Percentiles rank a stretch among this genome's conserved stretches.
These are phyloP conservation scores for Cossypha heuglini DNA, from an alignment of 2,797 vertebrate genomes.

Conservation along the genomic window DNA sequence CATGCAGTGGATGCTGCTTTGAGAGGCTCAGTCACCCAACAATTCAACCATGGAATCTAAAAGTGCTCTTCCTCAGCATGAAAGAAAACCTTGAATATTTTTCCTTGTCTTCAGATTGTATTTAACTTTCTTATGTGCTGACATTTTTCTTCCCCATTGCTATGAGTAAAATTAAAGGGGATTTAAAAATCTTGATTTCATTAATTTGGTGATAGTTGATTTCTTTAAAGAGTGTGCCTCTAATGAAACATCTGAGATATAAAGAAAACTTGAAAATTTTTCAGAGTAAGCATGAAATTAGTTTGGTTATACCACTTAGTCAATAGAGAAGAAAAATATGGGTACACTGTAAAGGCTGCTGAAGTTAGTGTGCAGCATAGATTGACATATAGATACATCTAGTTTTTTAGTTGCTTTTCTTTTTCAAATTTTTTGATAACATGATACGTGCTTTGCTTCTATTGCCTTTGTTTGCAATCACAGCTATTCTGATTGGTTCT, in stretches of 20 bases:
- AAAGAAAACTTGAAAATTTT: neutral
- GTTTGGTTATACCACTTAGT: neutral
- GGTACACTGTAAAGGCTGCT: neutral
- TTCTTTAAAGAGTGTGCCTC: neutral
- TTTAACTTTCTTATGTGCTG: neutral
- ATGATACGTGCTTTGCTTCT: neutral
- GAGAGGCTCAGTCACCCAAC: neutral
- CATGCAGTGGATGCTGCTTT: neutral
- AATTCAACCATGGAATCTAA: neutral
- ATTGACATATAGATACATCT: neutral
- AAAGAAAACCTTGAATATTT: neutral
- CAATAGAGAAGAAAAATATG: neutral
- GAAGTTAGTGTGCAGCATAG: neutral
- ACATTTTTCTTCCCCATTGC: neutral
- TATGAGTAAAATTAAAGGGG: neutral
- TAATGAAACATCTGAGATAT: neutral
- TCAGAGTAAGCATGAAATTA: neutral
- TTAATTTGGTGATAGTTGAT: neutral
- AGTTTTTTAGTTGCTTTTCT: neutral
- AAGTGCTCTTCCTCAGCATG: neutral
- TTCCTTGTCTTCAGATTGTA: neutral
- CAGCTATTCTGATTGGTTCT: neutral
- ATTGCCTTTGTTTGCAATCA: neutral
- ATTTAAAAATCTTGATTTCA: neutral
- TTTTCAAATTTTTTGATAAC: neutral